phyloP scores from a whole-genome alignment of 2,113 vertebrate species.

The Chamaetylas fuelleborni region DNA sequence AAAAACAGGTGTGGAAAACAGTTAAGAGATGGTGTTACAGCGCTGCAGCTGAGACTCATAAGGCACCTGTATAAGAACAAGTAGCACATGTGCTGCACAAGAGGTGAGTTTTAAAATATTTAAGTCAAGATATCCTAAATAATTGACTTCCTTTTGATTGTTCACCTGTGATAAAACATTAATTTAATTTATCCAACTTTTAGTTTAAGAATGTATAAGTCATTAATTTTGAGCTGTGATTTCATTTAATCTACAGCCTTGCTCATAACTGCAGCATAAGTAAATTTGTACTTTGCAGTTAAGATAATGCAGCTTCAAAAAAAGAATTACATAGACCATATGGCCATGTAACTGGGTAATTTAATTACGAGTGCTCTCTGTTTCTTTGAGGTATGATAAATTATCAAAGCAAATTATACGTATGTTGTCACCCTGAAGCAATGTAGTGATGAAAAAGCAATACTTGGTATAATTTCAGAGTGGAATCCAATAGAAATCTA shows the following conservation, averaged over 20 bases:
- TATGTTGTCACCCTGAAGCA: neutral
- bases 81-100: neutral
- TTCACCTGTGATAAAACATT: neutral
- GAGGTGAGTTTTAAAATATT: neutral
- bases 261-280: neutral
- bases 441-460: neutral
- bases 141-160: neutral
- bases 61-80: neutral
- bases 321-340: neutral
- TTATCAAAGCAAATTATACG: neutral
- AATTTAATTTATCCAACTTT: slow-evolving; percentile 1
- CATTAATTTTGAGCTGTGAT: slow-evolving; percentile 1
- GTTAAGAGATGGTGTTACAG: slow-evolving; percentile 18
- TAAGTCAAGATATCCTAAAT: slow-evolving; percentile 29
- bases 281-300: neutral
- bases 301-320: neutral
- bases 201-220: slow-evolving; percentile 19
- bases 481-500: neutral
- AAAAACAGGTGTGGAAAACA: slow-evolving; percentile 23
- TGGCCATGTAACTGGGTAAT: neutral
- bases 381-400: neutral
- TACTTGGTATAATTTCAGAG: neutral
- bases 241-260: neutral
- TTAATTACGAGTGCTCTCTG: neutral
- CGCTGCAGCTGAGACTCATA: slow-evolving; percentile 42